These are phyloP conservation scores for Eucidaris tribuloides DNA, from an alignment of 35 echinoderm and acorn worm genomes.

Conservation along the genomic window DNA sequence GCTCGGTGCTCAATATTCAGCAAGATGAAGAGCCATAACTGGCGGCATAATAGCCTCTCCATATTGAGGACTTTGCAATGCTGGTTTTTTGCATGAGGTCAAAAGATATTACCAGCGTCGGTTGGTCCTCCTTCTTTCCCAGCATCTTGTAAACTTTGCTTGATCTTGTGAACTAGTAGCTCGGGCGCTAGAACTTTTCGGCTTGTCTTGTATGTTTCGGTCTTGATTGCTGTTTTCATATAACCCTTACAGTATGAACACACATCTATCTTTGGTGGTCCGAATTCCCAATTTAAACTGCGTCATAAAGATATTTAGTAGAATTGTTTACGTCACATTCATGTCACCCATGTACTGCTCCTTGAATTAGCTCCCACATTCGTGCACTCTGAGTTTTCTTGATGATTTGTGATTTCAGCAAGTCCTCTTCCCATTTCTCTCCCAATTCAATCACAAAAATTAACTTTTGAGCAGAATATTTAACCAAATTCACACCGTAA, in stretches of 20 bases:
- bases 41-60: conserved; percentile 46
- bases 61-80: conserved; percentile 27
- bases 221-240: background rate
- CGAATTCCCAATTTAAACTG: conserved; percentile 39
- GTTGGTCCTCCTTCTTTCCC: background rate
- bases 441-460: too few relatives aligned
- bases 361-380: conserved; percentile 15
- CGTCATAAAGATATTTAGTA: conserved; percentile 25
- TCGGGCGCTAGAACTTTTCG: conserved; percentile 7
- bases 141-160: conserved; percentile 26
- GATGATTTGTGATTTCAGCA: too few relatives aligned
- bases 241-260: conserved; percentile 26
- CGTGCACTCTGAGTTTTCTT: background rate
- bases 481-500: too few relatives aligned
- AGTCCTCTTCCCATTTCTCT: too few relatives aligned
- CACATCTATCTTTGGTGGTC: conserved; percentile 36
- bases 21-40: conserved; percentile 47
- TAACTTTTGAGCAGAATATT: too few relatives aligned
- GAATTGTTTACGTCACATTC: background rate
- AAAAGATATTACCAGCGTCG: conserved; percentile 18
- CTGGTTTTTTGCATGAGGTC: conserved; percentile 46
- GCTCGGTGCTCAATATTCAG: background rate
- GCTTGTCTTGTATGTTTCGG: background rate
- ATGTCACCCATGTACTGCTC: background rate
- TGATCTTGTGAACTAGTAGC: conserved; percentile 30